A percentile compares a stretch with the other conserved stretches of the same genome.
phyloP scores from a whole-genome alignment of 2,888 invertebrate species.

The Xestia ashworthii region DNA sequence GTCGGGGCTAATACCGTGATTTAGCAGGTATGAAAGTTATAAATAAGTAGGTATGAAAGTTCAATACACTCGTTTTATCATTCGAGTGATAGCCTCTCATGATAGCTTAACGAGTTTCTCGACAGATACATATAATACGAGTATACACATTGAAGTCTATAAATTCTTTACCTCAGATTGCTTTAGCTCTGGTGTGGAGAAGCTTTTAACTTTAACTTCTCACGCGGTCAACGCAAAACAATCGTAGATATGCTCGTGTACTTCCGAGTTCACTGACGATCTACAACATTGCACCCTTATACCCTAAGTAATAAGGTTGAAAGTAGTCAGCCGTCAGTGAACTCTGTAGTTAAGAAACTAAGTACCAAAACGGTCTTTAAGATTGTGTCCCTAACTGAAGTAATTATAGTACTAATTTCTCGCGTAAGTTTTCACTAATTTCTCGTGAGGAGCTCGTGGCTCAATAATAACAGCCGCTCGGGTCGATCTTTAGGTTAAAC shows the following conservation, averaged over 20 bases:
- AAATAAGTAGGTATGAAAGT: background rate
- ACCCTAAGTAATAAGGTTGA: too few species aligned
- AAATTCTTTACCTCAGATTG: background rate
- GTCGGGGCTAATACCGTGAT: background rate
- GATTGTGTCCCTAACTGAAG: too few species aligned
- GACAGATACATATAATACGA: background rate
- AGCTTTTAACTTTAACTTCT: background rate
- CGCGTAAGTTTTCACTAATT: too few species aligned
- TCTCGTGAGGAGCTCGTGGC: too few species aligned
- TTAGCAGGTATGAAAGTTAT: too few species aligned
- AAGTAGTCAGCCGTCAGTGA: too few species aligned
- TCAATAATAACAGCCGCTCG: too few species aligned
- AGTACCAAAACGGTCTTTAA: background rate
- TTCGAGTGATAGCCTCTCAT: background rate
- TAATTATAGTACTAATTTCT: too few species aligned
- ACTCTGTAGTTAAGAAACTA: background rate
- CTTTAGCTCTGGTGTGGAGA: background rate
- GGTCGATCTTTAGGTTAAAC: too few species aligned
- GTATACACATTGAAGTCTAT: background rate
- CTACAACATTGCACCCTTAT: too few species aligned
- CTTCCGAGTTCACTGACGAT: too few species aligned
- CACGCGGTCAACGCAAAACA: background rate
- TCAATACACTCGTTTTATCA: background rate
- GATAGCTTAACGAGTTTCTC: background rate
- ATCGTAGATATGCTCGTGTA: background rate